A percentile compares a stretch with the other conserved stretches of the same genome.
Evolutionary conservation across 2,113 vertebrate genomes (phyloP).

Genomic region (Synodontis membranacea): DNA sequence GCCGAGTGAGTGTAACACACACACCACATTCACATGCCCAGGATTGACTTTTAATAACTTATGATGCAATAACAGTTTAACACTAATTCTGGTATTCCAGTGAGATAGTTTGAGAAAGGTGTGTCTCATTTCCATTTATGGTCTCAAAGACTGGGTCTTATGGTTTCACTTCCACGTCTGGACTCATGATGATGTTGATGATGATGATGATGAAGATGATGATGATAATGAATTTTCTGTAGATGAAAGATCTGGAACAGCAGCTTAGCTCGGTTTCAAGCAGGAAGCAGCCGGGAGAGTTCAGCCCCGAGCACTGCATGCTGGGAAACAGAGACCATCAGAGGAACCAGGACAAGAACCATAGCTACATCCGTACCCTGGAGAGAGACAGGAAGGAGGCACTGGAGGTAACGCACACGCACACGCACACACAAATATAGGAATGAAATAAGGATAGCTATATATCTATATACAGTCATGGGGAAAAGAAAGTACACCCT

Average conservation of each 20-base stretch:
- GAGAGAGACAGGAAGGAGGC: slow-evolving; percentile 85
- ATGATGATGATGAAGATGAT: neutral
- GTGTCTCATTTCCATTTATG: neutral
- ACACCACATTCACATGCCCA: neutral
- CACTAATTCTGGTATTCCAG: neutral
- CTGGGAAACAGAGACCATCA: slow-evolving; percentile 53
- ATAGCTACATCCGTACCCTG: slow-evolving; percentile 78
- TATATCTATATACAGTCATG: too few relatives aligned
- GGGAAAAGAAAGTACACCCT: too few relatives aligned
- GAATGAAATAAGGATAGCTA: too few relatives aligned
- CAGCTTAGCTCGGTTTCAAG: slow-evolving; percentile 71
- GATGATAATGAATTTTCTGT: neutral
- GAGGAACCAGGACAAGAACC: slow-evolving; percentile 79
- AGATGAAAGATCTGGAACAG: slow-evolving; percentile 89
- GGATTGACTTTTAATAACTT: neutral
- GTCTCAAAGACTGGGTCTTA: neutral
- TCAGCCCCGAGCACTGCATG: slow-evolving; percentile 64
- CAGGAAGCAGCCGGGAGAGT: slow-evolving; percentile 60
- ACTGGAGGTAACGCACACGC: slow-evolving; percentile 75
- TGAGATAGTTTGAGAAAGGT: neutral
- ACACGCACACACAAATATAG: slow-evolving; percentile 4
- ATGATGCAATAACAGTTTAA: neutral
- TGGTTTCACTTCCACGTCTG: neutral
- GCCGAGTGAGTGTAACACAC: slow-evolving; percentile 73
- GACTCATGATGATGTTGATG: neutral